These are phyloP conservation scores for Hymenochirus boettgeri DNA, from an alignment of 2,113 vertebrate genomes.

Conservation along the genomic window DNA sequence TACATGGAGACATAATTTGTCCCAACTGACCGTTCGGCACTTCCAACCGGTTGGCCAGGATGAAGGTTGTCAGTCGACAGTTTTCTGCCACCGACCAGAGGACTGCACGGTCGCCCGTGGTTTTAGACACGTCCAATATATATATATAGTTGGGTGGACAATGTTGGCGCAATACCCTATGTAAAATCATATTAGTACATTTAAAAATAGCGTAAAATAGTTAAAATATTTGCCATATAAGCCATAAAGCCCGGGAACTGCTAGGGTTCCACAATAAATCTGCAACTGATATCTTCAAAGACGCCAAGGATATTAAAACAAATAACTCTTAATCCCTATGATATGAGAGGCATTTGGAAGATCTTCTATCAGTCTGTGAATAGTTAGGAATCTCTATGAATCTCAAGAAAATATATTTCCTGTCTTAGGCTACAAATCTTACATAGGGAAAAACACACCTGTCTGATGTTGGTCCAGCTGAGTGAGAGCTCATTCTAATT, in stretches of 20 bases:
- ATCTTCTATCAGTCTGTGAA: constrained; percentile 34
- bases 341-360: constrained; percentile 49
- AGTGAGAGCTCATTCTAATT: constrained; percentile 21
- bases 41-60: too few relatives aligned
- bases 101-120: too few relatives aligned
- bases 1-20: too few relatives aligned
- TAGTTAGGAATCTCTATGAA: constrained; percentile 36
- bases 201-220: too few relatives aligned
- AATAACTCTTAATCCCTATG: constrained; percentile 46
- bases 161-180: too few relatives aligned
- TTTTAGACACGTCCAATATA: too few relatives aligned
- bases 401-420: constrained; percentile 11
- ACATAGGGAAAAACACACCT: background rate
- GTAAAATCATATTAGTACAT: too few relatives aligned
- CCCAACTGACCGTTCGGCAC: too few relatives aligned
- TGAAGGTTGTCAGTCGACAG: too few relatives aligned
- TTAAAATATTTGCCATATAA: constrained; percentile 34
- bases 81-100: too few relatives aligned
- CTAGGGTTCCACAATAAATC: constrained; percentile 32
- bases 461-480: constrained; percentile 9
- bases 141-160: too few relatives aligned
- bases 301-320: constrained; percentile 34
- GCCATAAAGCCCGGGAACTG: constrained; percentile 19
- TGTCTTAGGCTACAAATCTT: constrained; percentile 45
- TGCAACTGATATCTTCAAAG: constrained; percentile 33